Percentiles rank a stretch among this genome's conserved stretches.
These are phyloP conservation scores for Caenorhabditis uteleia DNA, from an alignment of 2,888 invertebrate species.

Conservation along the genomic window DNA sequence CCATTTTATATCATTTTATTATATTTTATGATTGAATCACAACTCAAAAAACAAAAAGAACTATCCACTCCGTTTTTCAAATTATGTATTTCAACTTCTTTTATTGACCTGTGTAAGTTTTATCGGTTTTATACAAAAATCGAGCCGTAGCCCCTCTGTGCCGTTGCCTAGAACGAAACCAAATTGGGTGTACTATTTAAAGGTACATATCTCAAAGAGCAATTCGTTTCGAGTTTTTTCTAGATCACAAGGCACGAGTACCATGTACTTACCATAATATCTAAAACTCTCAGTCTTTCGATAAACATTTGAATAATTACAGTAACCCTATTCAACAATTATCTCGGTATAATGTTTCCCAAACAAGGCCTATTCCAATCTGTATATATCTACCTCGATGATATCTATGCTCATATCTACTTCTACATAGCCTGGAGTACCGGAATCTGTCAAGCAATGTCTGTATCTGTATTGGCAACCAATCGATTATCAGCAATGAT, in stretches of 20 bases:
- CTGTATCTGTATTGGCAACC: conserved; percentile 25
- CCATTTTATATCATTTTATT: conserved; percentile 23
- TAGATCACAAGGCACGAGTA: too few relatives aligned
- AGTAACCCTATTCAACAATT: conserved; percentile 29
- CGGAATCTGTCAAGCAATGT: conserved; percentile 33
- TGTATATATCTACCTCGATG: conserved; percentile 13
- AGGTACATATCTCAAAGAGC: too few relatives aligned
- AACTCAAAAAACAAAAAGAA: conserved; percentile 13
- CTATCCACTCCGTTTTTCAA: conserved; percentile 36
- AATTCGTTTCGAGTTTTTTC: too few relatives aligned
- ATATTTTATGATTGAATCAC: conserved; percentile 13
- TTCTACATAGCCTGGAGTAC: conserved; percentile 35
- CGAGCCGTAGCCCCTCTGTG: neutral
- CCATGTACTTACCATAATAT: too few relatives aligned
- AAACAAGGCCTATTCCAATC: conserved; percentile 13
- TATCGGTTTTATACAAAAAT: neutral
- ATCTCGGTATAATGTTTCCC: conserved; percentile 29
- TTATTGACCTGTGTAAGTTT: conserved; percentile 34
- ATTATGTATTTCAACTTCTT: conserved; percentile 22
- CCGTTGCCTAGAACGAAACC: neutral
- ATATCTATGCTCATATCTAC: conserved; percentile 19
- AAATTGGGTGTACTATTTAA: neutral
- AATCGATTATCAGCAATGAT: conserved; percentile 30
- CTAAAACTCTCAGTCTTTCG: neutral
- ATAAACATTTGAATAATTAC: neutral